Base-by-base conservation (phyloP, 2,113 vertebrate genomes). In the Coptodon rendalli region DNA sequence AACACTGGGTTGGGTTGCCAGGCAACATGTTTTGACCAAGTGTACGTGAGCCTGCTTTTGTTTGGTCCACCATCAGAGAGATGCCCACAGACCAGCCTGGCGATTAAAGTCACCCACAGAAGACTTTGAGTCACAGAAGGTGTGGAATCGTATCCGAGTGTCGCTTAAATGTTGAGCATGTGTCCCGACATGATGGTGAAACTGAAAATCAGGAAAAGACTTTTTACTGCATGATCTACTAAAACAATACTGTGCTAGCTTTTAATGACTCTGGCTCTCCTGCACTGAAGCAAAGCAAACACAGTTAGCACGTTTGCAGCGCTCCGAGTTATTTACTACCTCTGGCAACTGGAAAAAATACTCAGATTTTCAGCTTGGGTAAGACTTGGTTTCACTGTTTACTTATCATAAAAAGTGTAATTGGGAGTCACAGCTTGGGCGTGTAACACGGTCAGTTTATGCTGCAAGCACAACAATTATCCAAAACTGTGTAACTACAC, bases 21-120 rank as follows among this genome's bases (percentile, higher is more conserved):
- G 68, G 87, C 90, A 92, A 92, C 91, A 27, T n/a, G 54, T 73
- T 80, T 71, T 40, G 59, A 84, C 76, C 34, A 29, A 88, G 57
- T 63, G 56, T 84, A 76, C 83, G 17, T 86, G 54, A 63, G 22
- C 83, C 13, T 22, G 40, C 27, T 52, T 87, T 89, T 63, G 59
- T 80, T 83, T 87, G 73, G 36, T 56, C 29, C 56, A 76, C 7
- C 53, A 19, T 76, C 73, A 52, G 56, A 48, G 73, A 86, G 14
- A 82, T 7, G 53, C 73, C 81, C 48, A 71, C 24, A 54, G 12
- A 83, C 2, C 82, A 40, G 38, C 16, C 36, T 6, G 40, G 27
- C 17, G 22, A 90, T 79, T 66, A 88, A 16, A 80, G 59, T 24
- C 27, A 9, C 82, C 9, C 45, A 80, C 56, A 9, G 43, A 27